Percentiles rank a stretch among this genome's conserved stretches.
Evolutionary conservation across 2,797 vertebrate genomes (phyloP).

Genomic region (Psittacula echo): DNA sequence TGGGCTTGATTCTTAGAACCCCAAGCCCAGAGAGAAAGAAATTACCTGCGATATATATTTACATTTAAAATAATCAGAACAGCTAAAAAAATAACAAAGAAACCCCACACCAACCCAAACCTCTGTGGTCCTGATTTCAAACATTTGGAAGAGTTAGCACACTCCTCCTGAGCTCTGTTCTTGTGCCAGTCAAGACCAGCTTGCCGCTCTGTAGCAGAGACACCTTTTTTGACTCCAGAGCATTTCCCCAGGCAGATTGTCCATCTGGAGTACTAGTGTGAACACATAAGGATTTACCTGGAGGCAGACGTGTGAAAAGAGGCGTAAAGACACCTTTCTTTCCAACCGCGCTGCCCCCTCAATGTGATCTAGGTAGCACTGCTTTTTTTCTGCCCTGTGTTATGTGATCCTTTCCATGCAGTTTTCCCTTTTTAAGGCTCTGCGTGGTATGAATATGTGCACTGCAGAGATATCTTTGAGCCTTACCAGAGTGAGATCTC

Average conservation of each 20-base stretch:
- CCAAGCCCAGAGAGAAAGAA: neutral
- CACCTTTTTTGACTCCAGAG: neutral
- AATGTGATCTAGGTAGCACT: neutral
- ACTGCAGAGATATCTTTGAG: neutral
- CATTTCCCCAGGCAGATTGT: neutral
- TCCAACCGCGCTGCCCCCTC: rapidly evolving
- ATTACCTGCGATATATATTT: neutral
- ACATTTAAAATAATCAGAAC: neutral
- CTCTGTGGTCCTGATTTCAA: neutral
- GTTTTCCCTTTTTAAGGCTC: neutral
- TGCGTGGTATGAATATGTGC: rapidly evolving
- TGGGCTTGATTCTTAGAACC: neutral
- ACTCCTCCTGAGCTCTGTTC: neutral
- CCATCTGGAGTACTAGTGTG: neutral
- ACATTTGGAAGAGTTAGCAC: neutral
- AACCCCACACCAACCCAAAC: neutral
- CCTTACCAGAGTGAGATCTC: neutral
- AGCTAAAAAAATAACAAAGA: neutral
- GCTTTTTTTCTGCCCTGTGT: neutral
- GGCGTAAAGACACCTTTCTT: neutral
- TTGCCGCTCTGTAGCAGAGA: neutral
- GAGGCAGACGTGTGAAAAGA: neutral
- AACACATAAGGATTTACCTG: neutral
- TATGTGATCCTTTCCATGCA: rapidly evolving
- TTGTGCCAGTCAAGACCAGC: neutral